Evolutionary conservation across 2,113 vertebrate species (phyloP).

Genomic region (Engraulis encrasicolus): DNA sequence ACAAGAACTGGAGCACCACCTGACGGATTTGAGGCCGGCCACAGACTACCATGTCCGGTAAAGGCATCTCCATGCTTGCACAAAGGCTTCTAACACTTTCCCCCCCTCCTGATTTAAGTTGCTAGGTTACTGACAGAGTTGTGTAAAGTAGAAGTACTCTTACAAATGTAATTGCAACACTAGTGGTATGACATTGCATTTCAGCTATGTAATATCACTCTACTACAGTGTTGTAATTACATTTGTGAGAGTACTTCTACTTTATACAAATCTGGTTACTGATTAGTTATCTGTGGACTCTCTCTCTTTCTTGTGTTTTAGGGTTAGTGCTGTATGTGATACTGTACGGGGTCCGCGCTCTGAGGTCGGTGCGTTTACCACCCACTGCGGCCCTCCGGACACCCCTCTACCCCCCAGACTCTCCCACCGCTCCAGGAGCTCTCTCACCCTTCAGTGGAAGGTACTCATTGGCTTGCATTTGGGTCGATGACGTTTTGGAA

Average conservation of each 20-base stretch:
- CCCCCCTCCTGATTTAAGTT: neutral
- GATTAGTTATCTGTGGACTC: no score
- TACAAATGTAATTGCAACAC: no score
- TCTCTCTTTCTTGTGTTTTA: constrained; percentile 69
- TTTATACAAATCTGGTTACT: no score
- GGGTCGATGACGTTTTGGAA: no score
- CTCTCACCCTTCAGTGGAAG: constrained; percentile 89
- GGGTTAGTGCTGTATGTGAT: constrained; percentile 80
- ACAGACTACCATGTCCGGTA: constrained; percentile 88
- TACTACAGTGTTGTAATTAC: no score
- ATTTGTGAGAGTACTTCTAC: no score
- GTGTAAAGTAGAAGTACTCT: no score
- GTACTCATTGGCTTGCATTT: no score
- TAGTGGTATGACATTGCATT: no score
- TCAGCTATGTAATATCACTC: no score
- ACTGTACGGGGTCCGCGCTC: constrained; percentile 82
- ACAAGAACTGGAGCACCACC: constrained; percentile 85
- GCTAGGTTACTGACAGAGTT: no score
- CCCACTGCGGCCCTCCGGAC: constrained; percentile 83
- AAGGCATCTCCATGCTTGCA: constrained; percentile 46
- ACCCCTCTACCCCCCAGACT: constrained; percentile 83
- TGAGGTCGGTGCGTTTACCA: constrained; percentile 84
- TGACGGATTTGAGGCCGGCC: constrained; percentile 87
- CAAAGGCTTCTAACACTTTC: neutral
- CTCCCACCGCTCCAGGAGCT: constrained; percentile 84